Evolutionary conservation across 1,140 invertebrate genomes (phyloP), one percentile per base, ranked within the genome.

Genomic region (Pemphigus obesinymphae): DNA sequence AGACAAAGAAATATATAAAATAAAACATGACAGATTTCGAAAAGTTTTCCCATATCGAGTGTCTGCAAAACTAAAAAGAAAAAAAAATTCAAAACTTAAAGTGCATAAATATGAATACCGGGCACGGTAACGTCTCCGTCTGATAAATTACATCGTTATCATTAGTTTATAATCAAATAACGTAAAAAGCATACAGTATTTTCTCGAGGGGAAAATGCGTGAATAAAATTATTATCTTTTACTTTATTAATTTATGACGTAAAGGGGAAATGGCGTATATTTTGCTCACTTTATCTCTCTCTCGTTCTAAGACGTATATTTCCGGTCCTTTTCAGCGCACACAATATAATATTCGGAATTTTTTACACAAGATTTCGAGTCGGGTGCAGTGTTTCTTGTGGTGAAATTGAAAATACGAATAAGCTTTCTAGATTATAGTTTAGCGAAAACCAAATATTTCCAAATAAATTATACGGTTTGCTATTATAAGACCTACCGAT

Each of bases 81-180:
- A 45, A 45, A 48, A 48, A n/a, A n/a, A n/a, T n/a, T n/a, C n/a
- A n/a, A n/a, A 50, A 73, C 23, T 73, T 50, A 31, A 50, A 50
- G 43, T 29, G 17, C 70, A 73, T 50, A 73, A 73, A 73, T 73
- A 50, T 31, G 66, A 23, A 70, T 70, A 15, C 23, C 37, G n/a
- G n/a, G n/a, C n/a, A n/a, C n/a, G 20, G 43, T 73, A 31, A 72
- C 48, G 26, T 34, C n/a, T n/a, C 70, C 15, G 17, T 5, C 45
- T 73, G 70, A 73, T 73, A 73, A 73, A 73, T 73, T 73, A 50
- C 31, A 73, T 50, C 70, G 70, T 50, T 73, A 73, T 73, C 70
- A 50, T 73, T 73, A 50, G 70, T 73, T 73, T 50, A 50, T 31
- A 73, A 73, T 73, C 70, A 31, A 73, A 73, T 73, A 73, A 73